phyloP scores from a whole-genome alignment of 2,113 vertebrate species.

The Synodontis membranacea region DNA sequence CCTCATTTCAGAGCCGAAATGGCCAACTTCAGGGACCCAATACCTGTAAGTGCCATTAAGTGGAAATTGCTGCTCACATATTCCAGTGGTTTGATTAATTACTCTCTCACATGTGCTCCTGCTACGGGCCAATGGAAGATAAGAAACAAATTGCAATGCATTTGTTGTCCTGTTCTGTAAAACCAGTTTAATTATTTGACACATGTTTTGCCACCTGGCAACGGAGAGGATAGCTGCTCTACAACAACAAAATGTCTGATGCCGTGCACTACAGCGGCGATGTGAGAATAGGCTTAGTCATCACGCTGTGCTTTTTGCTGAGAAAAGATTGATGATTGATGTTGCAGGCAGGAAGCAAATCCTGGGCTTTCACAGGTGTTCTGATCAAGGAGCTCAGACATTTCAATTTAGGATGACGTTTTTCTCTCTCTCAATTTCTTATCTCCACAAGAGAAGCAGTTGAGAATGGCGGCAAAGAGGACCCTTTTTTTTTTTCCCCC shows the following conservation, averaged over 20 bases:
- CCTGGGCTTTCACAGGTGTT: conserved; percentile 52
- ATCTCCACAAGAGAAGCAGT: background rate
- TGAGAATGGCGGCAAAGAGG: background rate
- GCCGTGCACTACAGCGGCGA: conserved; percentile 62
- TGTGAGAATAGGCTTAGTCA: conserved; percentile 63
- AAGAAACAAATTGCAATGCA: conserved; percentile 76
- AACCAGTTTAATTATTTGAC: conserved; percentile 79
- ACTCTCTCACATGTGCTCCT: conserved; percentile 75
- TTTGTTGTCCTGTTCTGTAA: conserved; percentile 78
- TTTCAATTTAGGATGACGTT: conserved; percentile 35
- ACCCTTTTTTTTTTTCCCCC: background rate
- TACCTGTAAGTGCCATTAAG: conserved; percentile 81
- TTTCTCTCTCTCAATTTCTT: conserved; percentile 17
- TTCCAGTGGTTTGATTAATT: conserved; percentile 82
- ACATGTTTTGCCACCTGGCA: conserved; percentile 78
- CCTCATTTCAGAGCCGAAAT: conserved; percentile 75
- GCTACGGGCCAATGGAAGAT: conserved; percentile 78
- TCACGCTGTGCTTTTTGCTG: conserved; percentile 31
- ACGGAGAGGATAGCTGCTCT: conserved; percentile 65
- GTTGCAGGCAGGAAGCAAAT: conserved; percentile 56
- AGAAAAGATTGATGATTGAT: conserved; percentile 47
- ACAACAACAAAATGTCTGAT: conserved; percentile 64
- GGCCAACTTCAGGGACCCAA: conserved; percentile 78
- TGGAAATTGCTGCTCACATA: conserved; percentile 80
- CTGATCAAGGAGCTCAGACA: conserved; percentile 33